phyloP scores from a whole-genome alignment of 2,797 vertebrate species.

The Pantherophis alleghaniensis region DNA sequence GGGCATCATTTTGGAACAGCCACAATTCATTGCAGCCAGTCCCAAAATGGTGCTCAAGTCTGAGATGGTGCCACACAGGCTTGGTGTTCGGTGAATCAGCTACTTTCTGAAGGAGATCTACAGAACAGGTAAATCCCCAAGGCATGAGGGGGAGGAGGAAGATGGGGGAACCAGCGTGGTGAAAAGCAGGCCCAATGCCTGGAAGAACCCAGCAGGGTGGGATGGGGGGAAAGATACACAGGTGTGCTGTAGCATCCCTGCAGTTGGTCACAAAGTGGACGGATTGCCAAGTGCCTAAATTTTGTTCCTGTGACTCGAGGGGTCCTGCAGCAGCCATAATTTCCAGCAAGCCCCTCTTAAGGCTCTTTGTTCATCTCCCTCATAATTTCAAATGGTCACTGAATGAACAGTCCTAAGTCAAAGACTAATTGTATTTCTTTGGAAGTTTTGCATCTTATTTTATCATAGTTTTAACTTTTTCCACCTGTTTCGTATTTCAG shows the following conservation, averaged over 20 bases:
- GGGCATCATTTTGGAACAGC: not conserved
- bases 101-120: too few relatives aligned
- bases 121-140: too few relatives aligned
- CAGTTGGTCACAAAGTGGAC: not conserved
- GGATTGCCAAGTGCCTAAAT: not conserved
- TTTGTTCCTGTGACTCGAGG: not conserved
- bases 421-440: not conserved
- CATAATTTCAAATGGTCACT: not conserved
- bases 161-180: too few relatives aligned
- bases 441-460: not conserved
- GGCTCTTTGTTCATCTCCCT: not conserved
- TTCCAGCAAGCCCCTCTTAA: not conserved
- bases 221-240: too few relatives aligned
- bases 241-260: not conserved
- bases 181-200: too few relatives aligned
- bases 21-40: not conserved
- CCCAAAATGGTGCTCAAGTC: not conserved
- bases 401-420: not conserved
- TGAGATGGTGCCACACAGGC: not conserved
- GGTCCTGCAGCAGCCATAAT: not conserved
- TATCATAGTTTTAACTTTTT: not conserved
- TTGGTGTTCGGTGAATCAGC: too few relatives aligned
- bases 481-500: not conserved
- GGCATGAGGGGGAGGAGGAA: too few relatives aligned
- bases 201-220: too few relatives aligned